Conservation (phyloP, 2,113 vertebrate species). For the Polypterus bichir region DNA sequence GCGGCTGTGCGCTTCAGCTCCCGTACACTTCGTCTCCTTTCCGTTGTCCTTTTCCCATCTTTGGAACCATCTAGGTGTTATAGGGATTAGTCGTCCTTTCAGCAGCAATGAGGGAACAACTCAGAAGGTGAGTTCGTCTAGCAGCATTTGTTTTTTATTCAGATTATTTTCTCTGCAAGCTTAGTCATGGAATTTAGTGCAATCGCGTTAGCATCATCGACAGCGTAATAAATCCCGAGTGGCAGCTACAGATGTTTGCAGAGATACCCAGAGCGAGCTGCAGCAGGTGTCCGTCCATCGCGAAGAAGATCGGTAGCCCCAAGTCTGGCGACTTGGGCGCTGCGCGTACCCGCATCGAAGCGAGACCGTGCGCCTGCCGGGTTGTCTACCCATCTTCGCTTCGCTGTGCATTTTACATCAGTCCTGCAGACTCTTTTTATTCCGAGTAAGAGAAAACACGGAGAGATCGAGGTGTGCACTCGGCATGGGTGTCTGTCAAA, state of each 20-base stretch:
- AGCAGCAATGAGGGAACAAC: conserved; percentile 78
- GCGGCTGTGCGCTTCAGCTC: conserved; percentile 18
- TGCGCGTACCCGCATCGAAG: too few species aligned
- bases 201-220: too few species aligned
- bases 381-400: too few species aligned
- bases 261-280: not conserved
- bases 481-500: too few species aligned
- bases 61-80: not conserved
- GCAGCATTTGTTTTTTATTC: not conserved
- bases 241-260: conserved; percentile 18
- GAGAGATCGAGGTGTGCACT: too few species aligned
- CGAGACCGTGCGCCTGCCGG: too few species aligned
- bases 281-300: conserved; percentile 20
- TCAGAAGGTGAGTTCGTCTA: conserved; percentile 72
- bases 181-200: not conserved
- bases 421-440: too few species aligned
- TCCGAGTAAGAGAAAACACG: too few species aligned
- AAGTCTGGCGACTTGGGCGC: too few species aligned
- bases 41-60: not conserved
- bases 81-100: conserved; percentile 9
- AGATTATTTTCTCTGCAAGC: conserved; percentile 3
- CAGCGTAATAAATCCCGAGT: not conserved
- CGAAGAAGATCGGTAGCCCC: too few species aligned
- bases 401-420: too few species aligned
- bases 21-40: conserved; percentile 11